Evolutionary conservation across 2,113 vertebrate genomes (phyloP).

Genomic region (Choloepus hoffmanni): DNA sequence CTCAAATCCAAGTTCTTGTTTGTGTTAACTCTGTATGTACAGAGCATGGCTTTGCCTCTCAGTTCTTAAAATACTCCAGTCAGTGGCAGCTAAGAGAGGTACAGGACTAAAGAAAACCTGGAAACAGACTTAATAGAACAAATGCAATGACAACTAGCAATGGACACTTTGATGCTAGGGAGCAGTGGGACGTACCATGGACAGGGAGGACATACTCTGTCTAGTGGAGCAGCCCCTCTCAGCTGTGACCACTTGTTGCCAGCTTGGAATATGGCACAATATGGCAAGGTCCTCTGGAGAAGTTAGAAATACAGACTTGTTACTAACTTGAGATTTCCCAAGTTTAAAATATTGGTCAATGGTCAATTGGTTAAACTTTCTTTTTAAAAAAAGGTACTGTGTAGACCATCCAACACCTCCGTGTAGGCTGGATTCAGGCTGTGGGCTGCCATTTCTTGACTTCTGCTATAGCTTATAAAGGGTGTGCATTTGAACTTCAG

Average conservation of each 20-base stretch:
- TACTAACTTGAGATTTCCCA: background rate
- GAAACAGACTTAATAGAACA: background rate
- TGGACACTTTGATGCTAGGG: background rate
- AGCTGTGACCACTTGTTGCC: background rate
- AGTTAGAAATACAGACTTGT: background rate
- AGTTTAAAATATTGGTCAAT: background rate
- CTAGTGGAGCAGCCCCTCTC: background rate
- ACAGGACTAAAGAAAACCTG: background rate
- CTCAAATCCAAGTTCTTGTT: constrained; percentile 12
- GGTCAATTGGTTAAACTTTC: background rate
- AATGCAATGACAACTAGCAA: background rate
- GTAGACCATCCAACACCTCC: background rate
- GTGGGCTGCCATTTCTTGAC: background rate
- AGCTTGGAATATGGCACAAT: background rate
- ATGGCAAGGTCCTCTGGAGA: background rate
- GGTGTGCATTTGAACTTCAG: background rate
- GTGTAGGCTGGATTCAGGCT: background rate
- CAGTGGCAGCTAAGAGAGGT: background rate
- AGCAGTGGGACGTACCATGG: background rate
- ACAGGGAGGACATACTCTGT: too few relatives aligned
- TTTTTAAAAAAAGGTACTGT: background rate
- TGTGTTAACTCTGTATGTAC: background rate
- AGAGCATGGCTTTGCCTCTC: background rate
- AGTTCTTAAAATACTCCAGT: constrained; percentile 11
- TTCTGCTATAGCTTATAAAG: background rate